Evolutionary conservation across 2,888 invertebrate genomes (phyloP), one percentile per base, ranked within the genome.

Genomic region (Drosophila mulleri): DNA sequence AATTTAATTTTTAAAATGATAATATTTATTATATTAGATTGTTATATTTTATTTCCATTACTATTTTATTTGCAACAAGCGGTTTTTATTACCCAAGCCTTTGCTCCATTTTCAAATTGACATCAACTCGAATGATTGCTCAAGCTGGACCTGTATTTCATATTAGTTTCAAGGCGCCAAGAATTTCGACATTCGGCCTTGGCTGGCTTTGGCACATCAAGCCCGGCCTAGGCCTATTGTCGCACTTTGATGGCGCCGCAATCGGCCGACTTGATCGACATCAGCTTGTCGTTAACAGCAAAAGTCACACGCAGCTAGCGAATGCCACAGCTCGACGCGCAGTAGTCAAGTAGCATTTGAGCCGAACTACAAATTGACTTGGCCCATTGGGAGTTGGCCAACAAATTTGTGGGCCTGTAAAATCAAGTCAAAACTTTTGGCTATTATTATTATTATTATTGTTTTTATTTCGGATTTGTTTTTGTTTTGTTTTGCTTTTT

Each of bases 331-430:
- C 23, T 32, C 42, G 23, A 12, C n/a, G 45, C 14, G 11, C 45
- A 5, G 45, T 23, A 44, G 57, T 45, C 44, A 23, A 23, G 14
- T 32, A 37, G 35, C 1, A 35, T 23, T 37, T 37, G 45, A 29
- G 52, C 53, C 23, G 58, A 42, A 56, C 44, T 35, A 50, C 50
- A 50, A 50, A 50, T 50, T n/a, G 50, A 37, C 29, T 62, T 35
- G 48, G 47, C 1, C 47, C 8, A 23, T 48, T n/a, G 58, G n/a
- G 32, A 48, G 62, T 66, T 45, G 78, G 48, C 58, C 57, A 63
- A 79, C 70, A 79, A 74, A 79, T 78, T 78, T 69, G 79, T 57
- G 32, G 75, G 69, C 37, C 79, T 50, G 74, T 79, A 79, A 79
- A 77, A 64, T 37, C 42, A 50, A 69, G 59, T 29, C 37, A 59